Percentiles rank a stretch among this genome's conserved stretches.
These are phyloP conservation scores for Pseudochaenichthys georgianus DNA, from an alignment of 2,797 vertebrate genomes.

Conservation along the genomic window DNA sequence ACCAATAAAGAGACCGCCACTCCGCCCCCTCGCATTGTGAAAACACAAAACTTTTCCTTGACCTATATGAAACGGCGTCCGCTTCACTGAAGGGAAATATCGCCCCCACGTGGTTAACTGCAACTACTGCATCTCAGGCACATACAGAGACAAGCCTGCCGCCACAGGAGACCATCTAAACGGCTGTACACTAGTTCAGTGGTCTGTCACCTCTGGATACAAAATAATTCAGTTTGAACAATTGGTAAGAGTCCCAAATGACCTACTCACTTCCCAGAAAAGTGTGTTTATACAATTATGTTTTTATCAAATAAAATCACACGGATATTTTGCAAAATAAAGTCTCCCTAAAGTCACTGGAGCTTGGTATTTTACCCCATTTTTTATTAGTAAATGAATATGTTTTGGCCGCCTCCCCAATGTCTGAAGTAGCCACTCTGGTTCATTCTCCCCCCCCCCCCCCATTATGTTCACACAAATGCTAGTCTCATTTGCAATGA, in stretches of 20 bases:
- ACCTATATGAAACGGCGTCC: constrained; percentile 69
- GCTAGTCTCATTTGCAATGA: constrained; percentile 69
- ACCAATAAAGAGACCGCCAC: constrained; percentile 76
- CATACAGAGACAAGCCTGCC: background rate
- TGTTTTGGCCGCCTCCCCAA: constrained; percentile 1
- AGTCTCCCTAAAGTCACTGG: background rate
- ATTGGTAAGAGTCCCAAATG: background rate
- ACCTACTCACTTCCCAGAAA: background rate
- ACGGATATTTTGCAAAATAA: background rate
- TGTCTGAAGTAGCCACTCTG: constrained; percentile 24
- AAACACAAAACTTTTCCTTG: constrained; percentile 86
- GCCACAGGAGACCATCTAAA: constrained; percentile 31
- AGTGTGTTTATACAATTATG: background rate
- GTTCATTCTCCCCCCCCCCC: background rate
- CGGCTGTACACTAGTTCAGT: constrained; percentile 10
- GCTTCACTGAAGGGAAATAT: constrained; percentile 75
- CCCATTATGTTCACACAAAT: constrained; percentile 48
- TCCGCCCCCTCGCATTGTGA: constrained; percentile 79
- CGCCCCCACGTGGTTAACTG: constrained; percentile 67
- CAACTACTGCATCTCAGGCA: constrained; percentile 31
- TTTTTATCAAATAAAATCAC: background rate
- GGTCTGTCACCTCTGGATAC: background rate
- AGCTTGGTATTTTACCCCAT: background rate
- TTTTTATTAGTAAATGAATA: background rate
- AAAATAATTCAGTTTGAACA: background rate